Percentiles rank a stretch among this genome's conserved stretches.
phyloP scores from a whole-genome alignment of 2,113 vertebrate species.

The Myotis yumanensis region DNA sequence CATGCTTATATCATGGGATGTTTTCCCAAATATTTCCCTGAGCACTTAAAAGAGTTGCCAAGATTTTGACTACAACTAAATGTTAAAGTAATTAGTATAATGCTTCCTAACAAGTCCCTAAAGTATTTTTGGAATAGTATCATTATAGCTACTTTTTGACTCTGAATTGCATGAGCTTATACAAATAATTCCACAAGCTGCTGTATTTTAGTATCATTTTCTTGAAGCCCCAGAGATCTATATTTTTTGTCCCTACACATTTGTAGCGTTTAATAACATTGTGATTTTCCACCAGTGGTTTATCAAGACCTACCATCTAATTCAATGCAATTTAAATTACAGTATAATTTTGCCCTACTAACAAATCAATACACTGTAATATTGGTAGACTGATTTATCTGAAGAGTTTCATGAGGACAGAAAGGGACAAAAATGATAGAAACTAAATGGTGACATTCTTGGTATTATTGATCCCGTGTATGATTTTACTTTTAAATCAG shows the following conservation, averaged over 20 bases:
- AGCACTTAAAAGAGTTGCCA: constrained; percentile 20
- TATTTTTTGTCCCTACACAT: neutral
- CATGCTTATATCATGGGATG: neutral
- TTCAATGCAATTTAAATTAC: neutral
- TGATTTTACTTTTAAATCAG: neutral
- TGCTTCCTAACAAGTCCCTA: constrained; percentile 7
- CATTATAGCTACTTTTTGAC: constrained; percentile 30
- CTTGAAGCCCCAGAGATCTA: neutral
- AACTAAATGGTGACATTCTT: neutral
- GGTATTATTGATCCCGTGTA: neutral
- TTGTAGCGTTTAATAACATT: neutral
- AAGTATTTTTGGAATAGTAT: constrained; percentile 28
- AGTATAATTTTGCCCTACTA: neutral
- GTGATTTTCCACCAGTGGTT: neutral
- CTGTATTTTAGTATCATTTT: neutral
- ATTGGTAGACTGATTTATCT: constrained; percentile 1
- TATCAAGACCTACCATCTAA: neutral
- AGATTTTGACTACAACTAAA: constrained; percentile 48
- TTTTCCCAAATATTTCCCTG: constrained; percentile 48
- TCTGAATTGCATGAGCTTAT: neutral
- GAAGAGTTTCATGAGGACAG: neutral
- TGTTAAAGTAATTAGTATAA: constrained; percentile 41
- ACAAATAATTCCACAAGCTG: constrained; percentile 39
- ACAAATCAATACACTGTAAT: neutral
- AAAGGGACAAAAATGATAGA: neutral